Percentiles rank a stretch among this genome's conserved stretches.
Conservation (phyloP, 2,113 vertebrate genomes). For the Vidua chalybeata region DNA sequence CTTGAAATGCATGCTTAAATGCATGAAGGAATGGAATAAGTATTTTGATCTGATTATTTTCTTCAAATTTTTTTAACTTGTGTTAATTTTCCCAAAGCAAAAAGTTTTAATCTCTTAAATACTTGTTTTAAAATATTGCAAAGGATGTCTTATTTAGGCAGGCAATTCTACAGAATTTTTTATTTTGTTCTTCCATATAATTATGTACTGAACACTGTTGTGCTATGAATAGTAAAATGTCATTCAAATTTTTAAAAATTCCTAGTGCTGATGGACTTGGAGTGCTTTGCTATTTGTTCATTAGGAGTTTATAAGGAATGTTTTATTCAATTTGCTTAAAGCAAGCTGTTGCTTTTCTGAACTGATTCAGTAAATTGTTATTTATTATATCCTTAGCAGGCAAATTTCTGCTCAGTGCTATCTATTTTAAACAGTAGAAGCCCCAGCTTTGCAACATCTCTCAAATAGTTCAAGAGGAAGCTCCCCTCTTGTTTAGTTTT, state of each 20-base stretch:
- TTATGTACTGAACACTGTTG: not conserved
- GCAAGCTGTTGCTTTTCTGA: not conserved
- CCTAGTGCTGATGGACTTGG: not conserved
- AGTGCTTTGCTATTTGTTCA: not conserved
- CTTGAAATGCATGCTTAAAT: not conserved
- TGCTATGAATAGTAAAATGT: not conserved
- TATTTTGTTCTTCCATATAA: not conserved
- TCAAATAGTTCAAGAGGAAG: not conserved
- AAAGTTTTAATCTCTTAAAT: not conserved
- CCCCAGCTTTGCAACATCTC: not conserved
- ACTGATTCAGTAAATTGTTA: not conserved
- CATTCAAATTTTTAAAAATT: not conserved
- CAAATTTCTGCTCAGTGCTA: not conserved
- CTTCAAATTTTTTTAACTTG: not conserved
- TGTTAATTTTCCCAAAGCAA: not conserved
- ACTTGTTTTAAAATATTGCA: not conserved
- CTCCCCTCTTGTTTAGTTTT: not conserved
- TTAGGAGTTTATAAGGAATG: not conserved
- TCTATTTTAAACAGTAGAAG: not conserved
- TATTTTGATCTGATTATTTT: not conserved
- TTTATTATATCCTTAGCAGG: not conserved
- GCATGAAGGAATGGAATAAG: not conserved
- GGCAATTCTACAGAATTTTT: not conserved
- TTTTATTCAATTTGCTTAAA: not conserved
- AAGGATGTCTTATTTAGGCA: not conserved